A percentile compares a stretch with the other conserved stretches of the same genome.
These are phyloP conservation scores for Chionodraco myersi DNA, from an alignment of 2,113 vertebrate genomes.

Conservation along the genomic window DNA sequence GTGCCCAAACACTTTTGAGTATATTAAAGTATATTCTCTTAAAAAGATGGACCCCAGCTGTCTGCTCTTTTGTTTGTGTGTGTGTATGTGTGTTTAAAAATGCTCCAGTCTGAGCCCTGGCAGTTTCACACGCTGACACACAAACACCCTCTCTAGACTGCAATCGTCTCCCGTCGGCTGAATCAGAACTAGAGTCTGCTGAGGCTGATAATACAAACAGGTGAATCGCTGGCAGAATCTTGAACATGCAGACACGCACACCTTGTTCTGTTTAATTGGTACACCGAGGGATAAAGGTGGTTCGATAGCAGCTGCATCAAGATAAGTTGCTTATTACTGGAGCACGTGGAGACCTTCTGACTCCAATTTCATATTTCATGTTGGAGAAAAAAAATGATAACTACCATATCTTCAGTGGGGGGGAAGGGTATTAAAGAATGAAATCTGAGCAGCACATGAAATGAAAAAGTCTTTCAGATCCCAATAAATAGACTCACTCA, in stretches of 20 bases:
- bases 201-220: constrained; percentile 43
- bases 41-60: too few relatives aligned
- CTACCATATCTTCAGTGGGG: not conserved
- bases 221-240: constrained; percentile 34
- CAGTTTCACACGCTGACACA: not conserved
- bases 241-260: constrained; percentile 12
- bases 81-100: not conserved
- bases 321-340: constrained; percentile 43
- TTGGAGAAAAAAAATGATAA: constrained; percentile 26
- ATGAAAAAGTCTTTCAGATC: constrained; percentile 28
- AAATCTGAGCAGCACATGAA: constrained; percentile 16
- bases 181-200: constrained; percentile 31
- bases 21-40: too few relatives aligned
- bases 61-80: not conserved
- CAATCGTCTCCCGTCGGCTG: not conserved
- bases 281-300: constrained; percentile 51
- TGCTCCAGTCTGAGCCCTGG: not conserved
- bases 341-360: constrained; percentile 34
- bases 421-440: constrained; percentile 14
- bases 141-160: constrained; percentile 1
- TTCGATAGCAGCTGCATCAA: constrained; percentile 36
- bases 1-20: too few relatives aligned
- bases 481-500: constrained; percentile 11
- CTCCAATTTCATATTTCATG: constrained; percentile 39
- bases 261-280: constrained; percentile 62